Evolutionary conservation across 2,113 vertebrate genomes (phyloP), one percentile per base, ranked within the genome.

Genomic region (Lipophrys pholis): DNA sequence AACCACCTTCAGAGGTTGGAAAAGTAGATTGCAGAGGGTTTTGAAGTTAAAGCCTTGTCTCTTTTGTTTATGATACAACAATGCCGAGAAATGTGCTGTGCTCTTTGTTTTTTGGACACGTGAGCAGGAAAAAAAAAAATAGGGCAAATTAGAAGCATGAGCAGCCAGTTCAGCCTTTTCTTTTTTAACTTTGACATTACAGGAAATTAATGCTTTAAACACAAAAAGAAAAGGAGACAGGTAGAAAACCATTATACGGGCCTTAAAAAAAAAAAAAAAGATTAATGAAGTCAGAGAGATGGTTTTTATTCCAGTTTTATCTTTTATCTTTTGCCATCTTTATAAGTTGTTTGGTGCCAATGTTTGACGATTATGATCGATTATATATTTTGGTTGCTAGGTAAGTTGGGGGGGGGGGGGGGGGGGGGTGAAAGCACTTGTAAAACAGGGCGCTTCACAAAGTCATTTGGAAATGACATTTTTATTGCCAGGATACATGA

Each of bases 1-100:
- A 15, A 15, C 36, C 39, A 52, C 39, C 17, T 30, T 54, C 9
- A 16, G 16, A 73, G 71, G 72, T 59, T 12, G 71, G 59, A 71
- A 41, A 55, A 69, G 81, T 69, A 11, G 45, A 68, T 83, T 87
- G 21, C 66, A 74, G 5, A 8, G n/a, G 10, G 14, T 80, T 75
- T 48, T 12, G 7, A 7, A 39, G 55, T 17, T 2, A 21, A 62
- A 6, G n/a, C 16, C 48, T 61, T 0, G 1, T 63, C 70, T 82
- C n/a, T 52, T 77, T 7, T 69, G 65, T 83, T 59, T 59, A 69
- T 68, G 52, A 52, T n/a, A 63, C 14, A 86, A 55, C 48, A 82
- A 11, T 5, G 2, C 16, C 66, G 53, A 66, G 12, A 70, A 41
- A 39, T 69, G 41, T 30, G 42, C 17, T 46, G 8, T 3, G 0